Evolutionary conservation across 1,140 invertebrate genomes (phyloP).

Genomic region (Drosophila kurseongensis): DNA sequence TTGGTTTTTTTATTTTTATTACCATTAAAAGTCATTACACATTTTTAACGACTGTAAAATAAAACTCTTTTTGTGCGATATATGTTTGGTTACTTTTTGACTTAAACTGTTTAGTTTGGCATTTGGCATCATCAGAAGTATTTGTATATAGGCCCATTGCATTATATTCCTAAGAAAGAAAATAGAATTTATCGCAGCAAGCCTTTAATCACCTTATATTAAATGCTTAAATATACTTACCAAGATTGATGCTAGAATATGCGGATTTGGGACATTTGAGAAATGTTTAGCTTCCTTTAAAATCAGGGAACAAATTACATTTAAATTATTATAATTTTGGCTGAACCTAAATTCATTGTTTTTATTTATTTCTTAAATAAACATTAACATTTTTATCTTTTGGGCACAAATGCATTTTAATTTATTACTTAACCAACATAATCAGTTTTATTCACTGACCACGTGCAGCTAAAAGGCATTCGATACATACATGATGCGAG

Average conservation of each 20-base stretch:
- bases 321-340: no score
- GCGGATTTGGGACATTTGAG: no score
- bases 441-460: conserved; percentile 11
- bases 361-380: no score
- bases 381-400: no score
- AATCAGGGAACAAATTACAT: no score
- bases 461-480: conserved; percentile 31
- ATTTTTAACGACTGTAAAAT: conserved; percentile 67
- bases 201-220: no score
- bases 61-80: conserved; percentile 41
- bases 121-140: conserved; percentile 67
- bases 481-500: conserved; percentile 19
- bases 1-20: background rate
- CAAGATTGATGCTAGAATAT: no score
- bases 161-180: background rate
- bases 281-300: no score
- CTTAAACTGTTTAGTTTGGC: conserved; percentile 71
- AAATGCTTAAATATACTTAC: no score
- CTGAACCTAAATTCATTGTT: no score
- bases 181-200: conserved; percentile 15
- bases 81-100: background rate
- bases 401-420: no score
- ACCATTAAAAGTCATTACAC: conserved; percentile 56
- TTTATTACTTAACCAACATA: no score
- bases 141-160: background rate